phyloP scores from a whole-genome alignment of 2,888 invertebrate genomes.

The Tetrapedia diversipes region DNA sequence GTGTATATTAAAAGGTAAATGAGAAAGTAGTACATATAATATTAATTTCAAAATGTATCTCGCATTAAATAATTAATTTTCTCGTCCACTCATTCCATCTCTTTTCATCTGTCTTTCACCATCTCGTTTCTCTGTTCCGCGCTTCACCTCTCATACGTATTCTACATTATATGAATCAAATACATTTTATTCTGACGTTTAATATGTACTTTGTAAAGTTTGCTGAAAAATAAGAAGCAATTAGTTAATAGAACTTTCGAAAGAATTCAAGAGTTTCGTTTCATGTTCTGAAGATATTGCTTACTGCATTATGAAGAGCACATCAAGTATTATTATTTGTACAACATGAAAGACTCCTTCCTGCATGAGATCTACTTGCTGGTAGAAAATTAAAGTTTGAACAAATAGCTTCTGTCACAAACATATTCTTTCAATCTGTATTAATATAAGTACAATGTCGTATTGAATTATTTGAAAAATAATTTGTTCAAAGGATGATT shows the following conservation, averaged over 20 bases:
- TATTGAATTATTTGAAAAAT: no score
- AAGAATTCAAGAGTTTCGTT: neutral
- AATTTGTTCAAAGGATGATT: no score
- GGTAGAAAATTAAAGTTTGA: neutral
- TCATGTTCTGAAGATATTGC: neutral
- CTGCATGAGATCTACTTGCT: neutral
- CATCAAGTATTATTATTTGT: neutral
- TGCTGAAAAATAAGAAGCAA: neutral
- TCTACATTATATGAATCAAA: neutral
- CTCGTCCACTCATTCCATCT: neutral
- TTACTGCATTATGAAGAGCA: neutral
- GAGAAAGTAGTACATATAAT: neutral
- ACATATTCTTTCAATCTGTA: no score
- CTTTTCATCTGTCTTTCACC: no score
- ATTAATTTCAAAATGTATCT: conserved; percentile 16
- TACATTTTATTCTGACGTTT: neutral
- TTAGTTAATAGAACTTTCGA: neutral
- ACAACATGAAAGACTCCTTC: neutral
- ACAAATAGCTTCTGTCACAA: neutral
- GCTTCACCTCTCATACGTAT: neutral
- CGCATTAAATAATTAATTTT: neutral
- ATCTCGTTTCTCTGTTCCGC: neutral
- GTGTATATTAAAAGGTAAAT: no score
- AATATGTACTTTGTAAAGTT: neutral
- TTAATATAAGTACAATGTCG: no score